phyloP scores from a whole-genome alignment of 2,888 invertebrate species.

The Rosalia funebris region DNA sequence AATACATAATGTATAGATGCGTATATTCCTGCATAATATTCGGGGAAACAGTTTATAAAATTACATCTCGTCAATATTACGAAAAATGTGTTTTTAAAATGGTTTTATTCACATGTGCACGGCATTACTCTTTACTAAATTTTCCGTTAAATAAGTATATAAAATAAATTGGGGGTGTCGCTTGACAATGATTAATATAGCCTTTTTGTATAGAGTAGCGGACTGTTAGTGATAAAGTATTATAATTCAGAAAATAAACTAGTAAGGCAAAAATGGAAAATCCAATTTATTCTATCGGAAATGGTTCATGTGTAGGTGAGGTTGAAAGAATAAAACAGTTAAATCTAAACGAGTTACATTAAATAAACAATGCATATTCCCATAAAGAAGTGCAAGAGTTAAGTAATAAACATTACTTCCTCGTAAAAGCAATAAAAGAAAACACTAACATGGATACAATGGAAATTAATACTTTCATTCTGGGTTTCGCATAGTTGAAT shows the following conservation, averaged over 20 bases:
- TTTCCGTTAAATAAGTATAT: too few species aligned
- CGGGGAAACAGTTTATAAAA: too few species aligned
- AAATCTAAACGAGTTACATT: background rate
- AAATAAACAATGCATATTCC: slow-evolving; percentile 4
- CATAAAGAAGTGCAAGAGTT: background rate
- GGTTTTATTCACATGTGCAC: too few species aligned
- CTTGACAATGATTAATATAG: too few species aligned
- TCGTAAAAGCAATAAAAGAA: background rate
- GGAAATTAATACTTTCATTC: background rate
- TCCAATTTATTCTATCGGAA: slow-evolving; percentile 5
- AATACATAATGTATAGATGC: too few species aligned
- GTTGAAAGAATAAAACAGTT: slow-evolving; percentile 1
- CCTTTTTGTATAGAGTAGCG: too few species aligned
- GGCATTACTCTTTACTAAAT: too few species aligned
- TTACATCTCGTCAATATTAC: too few species aligned
- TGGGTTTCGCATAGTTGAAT: background rate
- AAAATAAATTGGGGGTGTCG: too few species aligned
- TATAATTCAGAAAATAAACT: background rate
- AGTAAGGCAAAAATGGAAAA: background rate
- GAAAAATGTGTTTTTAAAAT: too few species aligned
- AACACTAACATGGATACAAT: background rate
- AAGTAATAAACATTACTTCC: slow-evolving; percentile 3
- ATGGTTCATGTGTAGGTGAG: background rate
- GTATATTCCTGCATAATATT: too few species aligned
- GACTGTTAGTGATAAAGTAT: too few species aligned